A percentile compares a stretch with the other conserved stretches of the same genome.
Evolutionary conservation across 1,140 invertebrate genomes (phyloP).

Genomic region (Eriocheir sinensis): DNA sequence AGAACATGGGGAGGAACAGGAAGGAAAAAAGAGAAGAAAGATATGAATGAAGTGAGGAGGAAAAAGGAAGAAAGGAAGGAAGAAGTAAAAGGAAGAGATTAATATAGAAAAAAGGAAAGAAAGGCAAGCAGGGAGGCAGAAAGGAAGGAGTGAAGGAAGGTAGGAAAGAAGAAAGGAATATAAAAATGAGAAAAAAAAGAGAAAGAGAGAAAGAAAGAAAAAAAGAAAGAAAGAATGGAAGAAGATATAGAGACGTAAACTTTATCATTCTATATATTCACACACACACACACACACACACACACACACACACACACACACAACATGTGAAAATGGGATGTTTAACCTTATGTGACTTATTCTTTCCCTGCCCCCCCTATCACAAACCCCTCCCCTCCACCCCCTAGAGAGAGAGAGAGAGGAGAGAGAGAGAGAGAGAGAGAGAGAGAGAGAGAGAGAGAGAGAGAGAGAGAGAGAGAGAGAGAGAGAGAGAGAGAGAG

Average conservation of each 20-base stretch:
- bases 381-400: not conserved
- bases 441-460: slow-evolving; percentile 32
- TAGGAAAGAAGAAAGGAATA: not conserved
- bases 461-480: not conserved
- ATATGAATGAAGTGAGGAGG: no score
- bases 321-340: no score
- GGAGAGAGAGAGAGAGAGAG: not conserved
- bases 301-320: no score
- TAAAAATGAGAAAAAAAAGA: no score
- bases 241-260: not conserved
- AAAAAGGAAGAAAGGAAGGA: no score
- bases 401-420: not conserved
- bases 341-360: not conserved
- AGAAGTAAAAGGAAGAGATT: no score
- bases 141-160: not conserved
- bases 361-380: not conserved
- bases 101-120: not conserved
- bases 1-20: no score
- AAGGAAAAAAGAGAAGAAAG: no score
- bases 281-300: no score
- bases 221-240: not conserved
- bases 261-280: no score
- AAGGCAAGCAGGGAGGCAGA: not conserved
- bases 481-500: not conserved
- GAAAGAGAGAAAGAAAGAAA: no score